Conservation (phyloP, 2,888 invertebrate genomes). For the Ormyrus labotus region DNA sequence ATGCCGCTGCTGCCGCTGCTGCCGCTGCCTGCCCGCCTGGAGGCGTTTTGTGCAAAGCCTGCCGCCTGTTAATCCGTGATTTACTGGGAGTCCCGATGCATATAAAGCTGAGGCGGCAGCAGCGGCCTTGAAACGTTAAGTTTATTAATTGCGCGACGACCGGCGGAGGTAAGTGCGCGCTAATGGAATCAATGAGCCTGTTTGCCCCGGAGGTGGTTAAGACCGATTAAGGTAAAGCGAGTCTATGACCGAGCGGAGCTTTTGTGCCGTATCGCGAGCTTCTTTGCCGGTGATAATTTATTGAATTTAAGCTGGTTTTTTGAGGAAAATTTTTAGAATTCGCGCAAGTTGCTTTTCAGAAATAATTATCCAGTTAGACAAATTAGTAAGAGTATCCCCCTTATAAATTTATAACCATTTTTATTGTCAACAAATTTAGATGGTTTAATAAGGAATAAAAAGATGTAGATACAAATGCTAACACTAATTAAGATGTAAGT, state of each 20-base stretch:
- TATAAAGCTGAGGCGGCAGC: neutral
- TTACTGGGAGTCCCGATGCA: conserved; percentile 3
- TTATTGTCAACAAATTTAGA: too few relatives aligned
- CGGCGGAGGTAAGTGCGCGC: neutral
- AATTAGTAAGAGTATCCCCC: too few relatives aligned
- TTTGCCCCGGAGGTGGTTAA: neutral
- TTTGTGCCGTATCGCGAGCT: neutral
- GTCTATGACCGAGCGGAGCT: too few relatives aligned
- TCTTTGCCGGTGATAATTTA: neutral
- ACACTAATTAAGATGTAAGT: too few relatives aligned
- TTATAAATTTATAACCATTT: too few relatives aligned
- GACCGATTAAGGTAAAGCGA: neutral
- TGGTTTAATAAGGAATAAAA: neutral
- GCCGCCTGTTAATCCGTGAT: conserved; percentile 38
- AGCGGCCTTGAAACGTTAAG: conserved; percentile 38
- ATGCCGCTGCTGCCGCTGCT: conserved; percentile 6
- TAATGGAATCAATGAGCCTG: conserved; percentile 20
- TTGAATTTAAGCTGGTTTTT: neutral
- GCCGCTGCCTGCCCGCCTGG: neutral
- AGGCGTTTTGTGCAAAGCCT: neutral
- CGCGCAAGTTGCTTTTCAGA: too few relatives aligned
- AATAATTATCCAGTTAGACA: too few relatives aligned
- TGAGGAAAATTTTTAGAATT: too few relatives aligned
- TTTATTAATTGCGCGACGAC: conserved; percentile 36
- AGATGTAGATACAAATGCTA: neutral